Evolutionary conservation across 2,888 invertebrate genomes (phyloP).

Genomic region (Leptinotarsa rubiginosa): DNA sequence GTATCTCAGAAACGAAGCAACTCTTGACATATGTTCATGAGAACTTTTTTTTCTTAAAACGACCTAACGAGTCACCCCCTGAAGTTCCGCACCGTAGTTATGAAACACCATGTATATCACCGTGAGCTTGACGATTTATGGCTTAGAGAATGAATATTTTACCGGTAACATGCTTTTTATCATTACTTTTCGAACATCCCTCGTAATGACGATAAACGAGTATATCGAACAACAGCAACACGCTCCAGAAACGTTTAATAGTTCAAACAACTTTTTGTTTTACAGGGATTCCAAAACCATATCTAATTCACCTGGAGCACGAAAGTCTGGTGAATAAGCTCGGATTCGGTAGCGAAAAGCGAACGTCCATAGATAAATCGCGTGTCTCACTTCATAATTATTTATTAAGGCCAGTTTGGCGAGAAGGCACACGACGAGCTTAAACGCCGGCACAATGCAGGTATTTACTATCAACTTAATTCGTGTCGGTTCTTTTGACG

Average conservation of each 20-base stretch:
- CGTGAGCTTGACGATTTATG: too few relatives aligned
- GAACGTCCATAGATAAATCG: slow-evolving; percentile 18
- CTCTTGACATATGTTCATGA: too few relatives aligned
- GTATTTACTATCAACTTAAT: slow-evolving; percentile 19
- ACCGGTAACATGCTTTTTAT: too few relatives aligned
- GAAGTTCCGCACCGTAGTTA: too few relatives aligned
- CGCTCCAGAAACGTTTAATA: neutral
- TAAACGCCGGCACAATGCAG: slow-evolving; percentile 19
- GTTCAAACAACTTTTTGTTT: neutral
- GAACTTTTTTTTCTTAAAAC: too few relatives aligned
- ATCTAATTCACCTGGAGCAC: slow-evolving; percentile 5
- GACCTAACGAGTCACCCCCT: too few relatives aligned
- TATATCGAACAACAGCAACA: neutral
- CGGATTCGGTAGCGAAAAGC: slow-evolving; percentile 18
- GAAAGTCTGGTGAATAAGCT: neutral
- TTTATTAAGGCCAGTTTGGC: slow-evolving; percentile 20
- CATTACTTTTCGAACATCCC: too few relatives aligned
- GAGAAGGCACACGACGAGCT: slow-evolving; percentile 16
- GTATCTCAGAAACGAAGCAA: too few relatives aligned
- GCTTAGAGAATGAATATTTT: too few relatives aligned
- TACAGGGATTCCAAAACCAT: neutral
- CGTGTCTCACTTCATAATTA: slow-evolving; percentile 17
- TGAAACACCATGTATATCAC: too few relatives aligned
- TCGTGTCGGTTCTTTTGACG: slow-evolving; percentile 45
- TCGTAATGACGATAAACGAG: too few relatives aligned